phyloP scores from a whole-genome alignment of 2,888 invertebrate genomes.

The Fragum fragum region DNA sequence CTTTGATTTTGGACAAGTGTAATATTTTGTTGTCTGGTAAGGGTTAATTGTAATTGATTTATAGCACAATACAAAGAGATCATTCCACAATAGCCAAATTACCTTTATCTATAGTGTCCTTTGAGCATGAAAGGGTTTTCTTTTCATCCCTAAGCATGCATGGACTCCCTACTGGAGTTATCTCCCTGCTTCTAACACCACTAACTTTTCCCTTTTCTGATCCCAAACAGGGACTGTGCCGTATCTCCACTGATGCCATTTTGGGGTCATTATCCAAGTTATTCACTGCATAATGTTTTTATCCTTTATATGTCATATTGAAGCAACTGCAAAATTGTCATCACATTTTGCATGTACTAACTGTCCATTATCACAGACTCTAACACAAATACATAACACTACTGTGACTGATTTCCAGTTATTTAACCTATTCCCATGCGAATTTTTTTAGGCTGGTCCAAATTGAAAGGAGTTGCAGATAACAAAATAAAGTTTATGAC shows the following conservation, averaged over 20 bases:
- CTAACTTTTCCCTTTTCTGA: constrained; percentile 21
- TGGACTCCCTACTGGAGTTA: constrained; percentile 19
- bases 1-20: too few species aligned
- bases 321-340: background rate
- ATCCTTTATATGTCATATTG: background rate
- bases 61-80: background rate
- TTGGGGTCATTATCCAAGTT: background rate
- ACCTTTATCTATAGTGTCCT: constrained; percentile 12
- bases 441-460: too few species aligned
- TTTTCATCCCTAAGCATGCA: background rate
- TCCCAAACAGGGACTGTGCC: constrained; percentile 50
- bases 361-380: too few species aligned
- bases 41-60: too few species aligned
- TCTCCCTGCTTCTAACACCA: constrained; percentile 25
- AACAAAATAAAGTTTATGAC: too few species aligned
- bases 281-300: background rate
- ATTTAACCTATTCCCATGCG: too few species aligned
- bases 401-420: too few species aligned
- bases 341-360: too few species aligned
- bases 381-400: too few species aligned
- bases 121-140: constrained; percentile 12
- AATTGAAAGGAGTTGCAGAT: too few species aligned
- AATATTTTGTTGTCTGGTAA: too few species aligned
- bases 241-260: constrained; percentile 48
- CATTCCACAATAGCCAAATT: constrained; percentile 11